Evolutionary conservation across 2,113 vertebrate genomes (phyloP).

Genomic region (Hyaena hyaena): DNA sequence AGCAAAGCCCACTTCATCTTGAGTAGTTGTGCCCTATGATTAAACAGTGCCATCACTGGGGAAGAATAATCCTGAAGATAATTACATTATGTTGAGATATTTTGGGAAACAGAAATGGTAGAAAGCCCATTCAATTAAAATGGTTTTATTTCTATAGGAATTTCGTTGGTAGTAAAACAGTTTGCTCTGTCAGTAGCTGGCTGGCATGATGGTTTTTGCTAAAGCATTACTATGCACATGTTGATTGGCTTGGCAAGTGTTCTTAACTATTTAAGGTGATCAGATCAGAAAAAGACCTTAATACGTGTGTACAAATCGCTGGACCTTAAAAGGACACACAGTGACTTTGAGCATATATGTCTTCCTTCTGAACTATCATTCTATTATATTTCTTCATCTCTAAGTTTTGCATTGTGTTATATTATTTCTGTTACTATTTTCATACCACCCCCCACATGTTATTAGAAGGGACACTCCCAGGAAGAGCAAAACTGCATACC

Average conservation of each 20-base stretch:
- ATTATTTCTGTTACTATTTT: not conserved
- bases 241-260: not conserved
- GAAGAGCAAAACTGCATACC: not conserved
- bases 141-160: not conserved
- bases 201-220: not conserved
- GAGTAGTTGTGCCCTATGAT: not conserved
- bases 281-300: not conserved
- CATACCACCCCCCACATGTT: not conserved
- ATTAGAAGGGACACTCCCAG: not conserved
- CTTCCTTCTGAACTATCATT: not conserved
- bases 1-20: not conserved
- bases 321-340: not conserved
- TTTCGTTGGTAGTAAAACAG: not conserved
- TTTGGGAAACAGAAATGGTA: constrained; percentile 47
- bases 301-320: not conserved
- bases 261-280: not conserved
- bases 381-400: not conserved
- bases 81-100: not conserved
- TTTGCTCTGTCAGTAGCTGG: not conserved
- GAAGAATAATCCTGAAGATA: not conserved
- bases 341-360: not conserved
- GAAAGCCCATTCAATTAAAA: not conserved
- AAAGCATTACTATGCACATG: not conserved
- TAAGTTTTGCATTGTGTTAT: not conserved
- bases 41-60: not conserved